A percentile compares a stretch with the other conserved stretches of the same genome.
These are phyloP conservation scores for Lacanobia wlatinum DNA, from an alignment of 2,888 invertebrate species.

Conservation along the genomic window DNA sequence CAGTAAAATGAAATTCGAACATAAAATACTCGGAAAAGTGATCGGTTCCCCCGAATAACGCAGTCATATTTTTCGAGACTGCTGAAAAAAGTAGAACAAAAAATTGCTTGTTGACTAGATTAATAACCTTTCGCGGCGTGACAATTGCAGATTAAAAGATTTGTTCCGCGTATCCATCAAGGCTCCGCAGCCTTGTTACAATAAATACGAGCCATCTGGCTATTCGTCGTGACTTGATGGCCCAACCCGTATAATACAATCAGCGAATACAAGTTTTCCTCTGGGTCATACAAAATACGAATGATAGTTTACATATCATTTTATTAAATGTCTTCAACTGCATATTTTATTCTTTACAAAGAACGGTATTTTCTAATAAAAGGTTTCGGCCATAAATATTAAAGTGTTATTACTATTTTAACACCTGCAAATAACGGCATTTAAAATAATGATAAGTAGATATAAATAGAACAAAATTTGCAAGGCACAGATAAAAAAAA, in stretches of 20 bases:
- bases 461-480: too few species aligned
- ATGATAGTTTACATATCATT: conserved; percentile 49
- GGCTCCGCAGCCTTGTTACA: conserved; percentile 74
- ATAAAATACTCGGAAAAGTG: too few species aligned
- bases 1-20: too few species aligned
- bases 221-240: conserved; percentile 69
- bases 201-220: conserved; percentile 75
- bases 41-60: too few species aligned
- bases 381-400: conserved; percentile 20
- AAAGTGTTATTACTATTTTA: conserved; percentile 22
- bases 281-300: conserved; percentile 52
- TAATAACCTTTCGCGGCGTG: too few species aligned
- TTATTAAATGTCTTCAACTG: conserved; percentile 1
- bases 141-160: conserved; percentile 77
- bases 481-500: neutral
- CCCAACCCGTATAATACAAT: conserved; percentile 62
- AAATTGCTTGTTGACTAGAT: too few species aligned
- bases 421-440: conserved; percentile 45
- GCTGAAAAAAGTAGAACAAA: too few species aligned
- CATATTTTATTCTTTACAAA: conserved; percentile 17
- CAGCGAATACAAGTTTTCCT: conserved; percentile 59
- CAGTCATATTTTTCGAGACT: too few species aligned
- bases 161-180: conserved; percentile 78
- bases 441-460: conserved; percentile 22
- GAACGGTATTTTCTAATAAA: conserved; percentile 13